phyloP scores from a whole-genome alignment of 53 echinoderm and acorn worm genomes.

The Paelopatides confundens region DNA sequence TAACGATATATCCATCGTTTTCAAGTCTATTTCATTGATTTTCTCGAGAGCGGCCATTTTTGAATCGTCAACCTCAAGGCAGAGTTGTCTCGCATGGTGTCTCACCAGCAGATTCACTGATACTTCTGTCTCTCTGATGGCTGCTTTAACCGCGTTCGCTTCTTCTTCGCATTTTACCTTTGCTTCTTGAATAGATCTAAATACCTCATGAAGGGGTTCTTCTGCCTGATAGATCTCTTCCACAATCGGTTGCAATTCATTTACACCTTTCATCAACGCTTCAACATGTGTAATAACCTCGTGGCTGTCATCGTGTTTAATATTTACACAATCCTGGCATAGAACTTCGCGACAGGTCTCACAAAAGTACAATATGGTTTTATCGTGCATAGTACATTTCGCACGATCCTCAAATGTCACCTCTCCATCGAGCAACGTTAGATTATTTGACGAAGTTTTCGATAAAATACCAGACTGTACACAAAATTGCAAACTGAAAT shows the following conservation, averaged over 20 bases:
- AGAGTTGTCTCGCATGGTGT: not conserved
- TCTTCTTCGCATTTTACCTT: not conserved
- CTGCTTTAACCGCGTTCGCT: not conserved
- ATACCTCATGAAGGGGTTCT: not conserved
- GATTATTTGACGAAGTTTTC: no score
- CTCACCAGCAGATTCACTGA: not conserved
- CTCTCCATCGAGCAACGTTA: no score
- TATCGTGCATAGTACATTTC: not conserved
- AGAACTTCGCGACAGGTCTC: not conserved
- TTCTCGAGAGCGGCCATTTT: not conserved
- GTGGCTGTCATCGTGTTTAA: not conserved
- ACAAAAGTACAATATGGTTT: not conserved
- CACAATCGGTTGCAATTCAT: not conserved
- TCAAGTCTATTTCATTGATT: not conserved
- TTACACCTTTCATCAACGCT: not conserved
- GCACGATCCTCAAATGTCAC: no score
- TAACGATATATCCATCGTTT: not conserved
- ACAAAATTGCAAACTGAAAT: not conserved
- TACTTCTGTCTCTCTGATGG: not conserved
- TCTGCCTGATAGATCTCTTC: not conserved
- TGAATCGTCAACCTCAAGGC: not conserved
- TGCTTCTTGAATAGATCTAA: not conserved
- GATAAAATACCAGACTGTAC: not conserved
- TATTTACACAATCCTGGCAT: not conserved
- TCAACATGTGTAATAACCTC: not conserved